phyloP scores from a whole-genome alignment of 1,140 invertebrate genomes.

The Sogatella furcifera region DNA sequence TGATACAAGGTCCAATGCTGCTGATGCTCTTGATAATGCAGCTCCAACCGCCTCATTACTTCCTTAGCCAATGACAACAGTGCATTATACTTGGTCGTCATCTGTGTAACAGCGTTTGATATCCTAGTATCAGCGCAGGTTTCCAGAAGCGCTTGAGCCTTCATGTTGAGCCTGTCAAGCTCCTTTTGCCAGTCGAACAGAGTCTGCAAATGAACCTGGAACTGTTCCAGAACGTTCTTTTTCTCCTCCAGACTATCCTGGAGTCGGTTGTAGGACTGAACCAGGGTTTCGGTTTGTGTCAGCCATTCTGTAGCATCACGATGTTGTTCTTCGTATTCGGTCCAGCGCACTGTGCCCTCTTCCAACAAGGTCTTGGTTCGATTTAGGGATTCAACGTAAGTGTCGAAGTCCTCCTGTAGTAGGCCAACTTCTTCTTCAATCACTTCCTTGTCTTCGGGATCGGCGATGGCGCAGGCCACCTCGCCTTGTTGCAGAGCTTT shows the following conservation, averaged over 20 bases:
- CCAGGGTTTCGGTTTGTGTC: conserved; percentile 70
- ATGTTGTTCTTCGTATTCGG: conserved; percentile 89
- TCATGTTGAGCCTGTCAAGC: conserved; percentile 82
- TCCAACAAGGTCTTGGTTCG: conserved; percentile 58
- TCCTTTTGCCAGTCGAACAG: conserved; percentile 90
- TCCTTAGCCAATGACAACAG: conserved; percentile 86
- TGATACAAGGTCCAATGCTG: conserved; percentile 79
- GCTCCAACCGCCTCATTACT: conserved; percentile 78
- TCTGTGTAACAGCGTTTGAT: conserved; percentile 85
- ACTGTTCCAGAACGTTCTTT: conserved; percentile 77
- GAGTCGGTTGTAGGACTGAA: conserved; percentile 83
- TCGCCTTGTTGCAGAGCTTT: conserved; percentile 70
- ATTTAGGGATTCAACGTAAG: conserved; percentile 62
- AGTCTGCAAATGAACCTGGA: conserved; percentile 73
- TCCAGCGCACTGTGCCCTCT: conserved; percentile 82
- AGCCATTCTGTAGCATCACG: conserved; percentile 81
- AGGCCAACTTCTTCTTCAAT: conserved; percentile 85
- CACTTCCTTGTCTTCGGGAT: conserved; percentile 76
- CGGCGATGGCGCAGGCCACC: conserved; percentile 66
- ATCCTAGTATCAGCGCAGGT: conserved; percentile 88
- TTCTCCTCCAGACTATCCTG: conserved; percentile 79
- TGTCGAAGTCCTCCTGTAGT: conserved; percentile 79
- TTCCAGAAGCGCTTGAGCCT: conserved; percentile 76
- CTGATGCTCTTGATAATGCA: conserved; percentile 82
- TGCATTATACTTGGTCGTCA: conserved; percentile 89